Conservation (phyloP, 2,797 vertebrate species). For the Halcyon badia region DNA sequence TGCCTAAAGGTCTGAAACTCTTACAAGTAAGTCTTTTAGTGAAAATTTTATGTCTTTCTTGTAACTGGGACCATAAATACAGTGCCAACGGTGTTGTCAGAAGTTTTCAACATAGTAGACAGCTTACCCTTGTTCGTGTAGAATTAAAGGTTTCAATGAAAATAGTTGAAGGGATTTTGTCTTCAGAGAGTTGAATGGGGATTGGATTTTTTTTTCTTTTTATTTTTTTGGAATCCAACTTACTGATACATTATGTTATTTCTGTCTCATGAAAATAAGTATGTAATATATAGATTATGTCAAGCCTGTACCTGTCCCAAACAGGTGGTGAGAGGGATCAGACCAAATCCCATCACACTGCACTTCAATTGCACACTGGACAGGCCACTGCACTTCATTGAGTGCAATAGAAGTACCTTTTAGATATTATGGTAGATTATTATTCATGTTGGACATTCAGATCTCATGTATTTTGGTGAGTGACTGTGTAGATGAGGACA, state of each 20-base stretch:
- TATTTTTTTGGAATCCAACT: neutral
- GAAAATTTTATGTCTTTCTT: neutral
- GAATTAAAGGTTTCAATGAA: neutral
- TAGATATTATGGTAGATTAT: neutral
- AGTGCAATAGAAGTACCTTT: neutral
- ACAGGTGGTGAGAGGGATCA: neutral
- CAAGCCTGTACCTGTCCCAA: neutral
- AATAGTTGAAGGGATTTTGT: neutral
- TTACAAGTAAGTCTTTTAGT: neutral
- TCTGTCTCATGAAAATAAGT: neutral
- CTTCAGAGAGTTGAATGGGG: neutral
- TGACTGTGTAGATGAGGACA: neutral
- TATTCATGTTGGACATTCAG: neutral
- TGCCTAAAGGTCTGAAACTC: neutral
- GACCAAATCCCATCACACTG: neutral
- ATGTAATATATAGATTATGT: fast-evolving
- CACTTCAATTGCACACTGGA: neutral
- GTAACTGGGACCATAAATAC: neutral
- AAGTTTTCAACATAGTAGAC: neutral
- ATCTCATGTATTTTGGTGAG: neutral
- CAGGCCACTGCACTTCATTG: neutral
- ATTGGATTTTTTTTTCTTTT: neutral
- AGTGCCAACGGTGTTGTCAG: neutral
- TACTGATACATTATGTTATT: neutral
- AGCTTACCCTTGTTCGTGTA: neutral